Evolutionary conservation across 2,113 vertebrate genomes (phyloP), one percentile per base, ranked within the genome.

Genomic region (Corapipo altera): DNA sequence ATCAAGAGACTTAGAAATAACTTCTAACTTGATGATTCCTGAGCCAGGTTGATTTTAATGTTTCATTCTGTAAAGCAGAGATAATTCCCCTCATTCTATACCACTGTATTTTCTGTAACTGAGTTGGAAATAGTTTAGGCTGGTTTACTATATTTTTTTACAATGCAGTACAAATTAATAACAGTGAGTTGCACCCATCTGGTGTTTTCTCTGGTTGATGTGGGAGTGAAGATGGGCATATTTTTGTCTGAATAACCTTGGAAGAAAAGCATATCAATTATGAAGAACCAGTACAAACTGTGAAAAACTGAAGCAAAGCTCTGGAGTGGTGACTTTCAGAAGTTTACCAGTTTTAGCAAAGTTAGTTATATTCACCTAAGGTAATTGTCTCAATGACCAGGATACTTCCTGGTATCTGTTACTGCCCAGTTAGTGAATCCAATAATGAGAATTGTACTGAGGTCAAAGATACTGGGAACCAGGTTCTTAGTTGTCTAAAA

Each of bases 191-290:
- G 82, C 0, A 0, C 67, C 83, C 88, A 95, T 96, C 90, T 96
- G 88, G 65, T 92, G 82, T 93, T 93, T 95, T 82, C 59, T 75
- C 67, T 94, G 55, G 78, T 88, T 92, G 82, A 90, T 11, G 41
- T 88, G 83, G 88, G 55, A 95, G 65, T 59, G n/a, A 75, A 80
- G 43, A 91, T 67, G 84, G 84, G 75, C 58, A 27, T 89, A 71
- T 61, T 84, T 77, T 66, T 83, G 46, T 86, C 67, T 89, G 88
- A 86, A 95, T 86, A 96, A 95, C 85, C 92, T 77, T 91, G 61
- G 51, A 96, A 71, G 65, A 81, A 95, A 96, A 77, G 19, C 65
- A 30, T 91, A 96, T 95, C 72, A 92, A 84, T 96, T 95, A 94
- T 80, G 65, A 88, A 96, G 75, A 66, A 88, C 79, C 65, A 93